These are phyloP conservation scores for Trididemnum miniatum DNA, from an alignment of 23 tunicate genomes.

Conservation along the genomic window DNA sequence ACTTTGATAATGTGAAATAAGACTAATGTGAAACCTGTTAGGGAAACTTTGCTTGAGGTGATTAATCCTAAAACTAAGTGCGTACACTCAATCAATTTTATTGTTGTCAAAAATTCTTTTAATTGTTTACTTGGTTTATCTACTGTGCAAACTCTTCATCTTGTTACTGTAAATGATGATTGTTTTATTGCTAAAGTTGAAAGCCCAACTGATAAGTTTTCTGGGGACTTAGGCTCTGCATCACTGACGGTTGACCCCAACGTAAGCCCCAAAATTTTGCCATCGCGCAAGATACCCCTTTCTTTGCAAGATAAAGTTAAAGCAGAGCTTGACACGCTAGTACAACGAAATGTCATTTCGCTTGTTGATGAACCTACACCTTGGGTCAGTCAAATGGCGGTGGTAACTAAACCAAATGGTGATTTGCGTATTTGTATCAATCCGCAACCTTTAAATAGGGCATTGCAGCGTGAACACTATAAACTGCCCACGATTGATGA, in stretches of 20 bases:
- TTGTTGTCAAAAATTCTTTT: no score
- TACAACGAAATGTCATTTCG: neutral
- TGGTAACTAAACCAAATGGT: conserved; percentile 13
- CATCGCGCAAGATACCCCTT: conserved; percentile 5
- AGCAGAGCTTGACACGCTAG: conserved; percentile 2
- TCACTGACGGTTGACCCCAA: neutral
- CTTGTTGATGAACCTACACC: conserved; percentile 27
- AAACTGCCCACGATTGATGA: conserved; percentile 32
- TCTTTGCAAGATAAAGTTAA: conserved; percentile 9
- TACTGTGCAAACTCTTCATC: no score
- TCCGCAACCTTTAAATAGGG: conserved; percentile 28
- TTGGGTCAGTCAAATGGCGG: conserved; percentile 49
- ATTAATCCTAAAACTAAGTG: no score
- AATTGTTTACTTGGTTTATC: neutral
- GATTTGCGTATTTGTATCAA: conserved; percentile 7
- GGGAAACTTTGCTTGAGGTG: no score
- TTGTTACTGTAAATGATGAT: no score
- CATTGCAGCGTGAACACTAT: conserved; percentile 12
- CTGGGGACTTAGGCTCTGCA: conserved; percentile 13
- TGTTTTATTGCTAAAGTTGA: conserved; percentile 21
- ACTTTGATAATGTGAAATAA: no score
- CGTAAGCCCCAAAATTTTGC: neutral
- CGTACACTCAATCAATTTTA: no score
- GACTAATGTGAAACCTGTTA: no score
- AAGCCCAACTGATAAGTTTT: neutral